Evolutionary conservation across 1,140 invertebrate genomes (phyloP).

Genomic region (Zaprionus taronus): DNA sequence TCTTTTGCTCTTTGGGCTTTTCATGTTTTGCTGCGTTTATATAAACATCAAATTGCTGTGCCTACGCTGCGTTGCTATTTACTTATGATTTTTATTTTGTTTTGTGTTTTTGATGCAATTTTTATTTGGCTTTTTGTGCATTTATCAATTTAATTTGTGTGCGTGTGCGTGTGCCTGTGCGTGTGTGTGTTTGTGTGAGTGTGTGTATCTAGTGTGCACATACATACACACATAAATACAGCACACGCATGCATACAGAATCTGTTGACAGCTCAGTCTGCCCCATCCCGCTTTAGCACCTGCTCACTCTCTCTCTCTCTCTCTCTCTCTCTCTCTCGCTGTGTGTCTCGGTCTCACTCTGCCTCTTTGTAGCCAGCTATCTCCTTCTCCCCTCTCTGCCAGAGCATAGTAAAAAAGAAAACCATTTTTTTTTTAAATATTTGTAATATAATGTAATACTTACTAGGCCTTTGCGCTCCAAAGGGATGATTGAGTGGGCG

Average conservation of each 20-base stretch:
- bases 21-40: slow-evolving; percentile 37
- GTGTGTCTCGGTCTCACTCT: background rate
- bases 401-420: slow-evolving; percentile 39
- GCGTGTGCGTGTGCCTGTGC: background rate
- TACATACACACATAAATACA: slow-evolving; percentile 38
- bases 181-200: slow-evolving; percentile 7
- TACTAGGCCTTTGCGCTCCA: slow-evolving; percentile 39
- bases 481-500: slow-evolving; percentile 1
- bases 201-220: background rate
- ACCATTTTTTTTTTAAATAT: slow-evolving; percentile 73
- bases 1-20: slow-evolving; percentile 13
- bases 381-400: slow-evolving; percentile 7
- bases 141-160: slow-evolving; percentile 66
- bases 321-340: background rate
- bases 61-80: slow-evolving; percentile 63
- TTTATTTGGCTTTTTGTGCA: slow-evolving; percentile 59
- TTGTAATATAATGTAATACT: slow-evolving; percentile 75
- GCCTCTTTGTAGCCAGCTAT: background rate
- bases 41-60: slow-evolving; percentile 77
- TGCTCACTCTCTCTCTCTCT: background rate
- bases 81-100: slow-evolving; percentile 60
- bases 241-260: slow-evolving; percentile 17
- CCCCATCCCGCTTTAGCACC: background rate
- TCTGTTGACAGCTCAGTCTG: slow-evolving; percentile 35
- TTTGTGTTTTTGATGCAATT: slow-evolving; percentile 35